phyloP scores from a whole-genome alignment of 2,797 vertebrate genomes.

The Darevskia nairensis region DNA sequence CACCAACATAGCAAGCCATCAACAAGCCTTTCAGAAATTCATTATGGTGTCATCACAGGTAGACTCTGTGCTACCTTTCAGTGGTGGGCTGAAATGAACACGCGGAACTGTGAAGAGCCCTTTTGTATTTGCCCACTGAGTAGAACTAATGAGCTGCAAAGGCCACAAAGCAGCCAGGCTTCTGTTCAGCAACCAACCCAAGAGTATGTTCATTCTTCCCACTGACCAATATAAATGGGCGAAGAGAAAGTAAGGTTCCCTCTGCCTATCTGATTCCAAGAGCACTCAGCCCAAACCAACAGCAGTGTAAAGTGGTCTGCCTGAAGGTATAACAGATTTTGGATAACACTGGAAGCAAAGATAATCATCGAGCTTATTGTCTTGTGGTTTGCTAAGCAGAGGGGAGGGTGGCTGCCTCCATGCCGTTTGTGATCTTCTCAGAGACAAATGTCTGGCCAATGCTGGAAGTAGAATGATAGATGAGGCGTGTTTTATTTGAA shows the following conservation, averaged over 20 bases:
- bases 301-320: background rate
- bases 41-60: constrained; percentile 56
- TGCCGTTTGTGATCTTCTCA: background rate
- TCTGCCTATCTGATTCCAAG: constrained; percentile 37
- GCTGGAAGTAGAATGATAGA: background rate
- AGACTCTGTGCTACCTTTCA: constrained; percentile 60
- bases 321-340: background rate
- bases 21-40: constrained; percentile 61
- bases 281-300: background rate
- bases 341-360: background rate
- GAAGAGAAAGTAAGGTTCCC: constrained; percentile 37
- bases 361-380: background rate
- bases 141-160: constrained; percentile 65
- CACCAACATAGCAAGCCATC: constrained; percentile 48
- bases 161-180: constrained; percentile 39
- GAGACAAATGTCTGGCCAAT: background rate
- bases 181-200: constrained; percentile 53
- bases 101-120: constrained; percentile 53
- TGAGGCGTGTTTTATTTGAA: background rate
- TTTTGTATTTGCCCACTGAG: constrained; percentile 60
- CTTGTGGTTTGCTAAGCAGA: background rate
- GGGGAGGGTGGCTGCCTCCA: background rate
- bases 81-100: constrained; percentile 59
- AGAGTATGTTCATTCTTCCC: constrained; percentile 47
- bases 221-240: constrained; percentile 51